phyloP scores from a whole-genome alignment of 2,797 vertebrate genomes.

The Coreius guichenoti region DNA sequence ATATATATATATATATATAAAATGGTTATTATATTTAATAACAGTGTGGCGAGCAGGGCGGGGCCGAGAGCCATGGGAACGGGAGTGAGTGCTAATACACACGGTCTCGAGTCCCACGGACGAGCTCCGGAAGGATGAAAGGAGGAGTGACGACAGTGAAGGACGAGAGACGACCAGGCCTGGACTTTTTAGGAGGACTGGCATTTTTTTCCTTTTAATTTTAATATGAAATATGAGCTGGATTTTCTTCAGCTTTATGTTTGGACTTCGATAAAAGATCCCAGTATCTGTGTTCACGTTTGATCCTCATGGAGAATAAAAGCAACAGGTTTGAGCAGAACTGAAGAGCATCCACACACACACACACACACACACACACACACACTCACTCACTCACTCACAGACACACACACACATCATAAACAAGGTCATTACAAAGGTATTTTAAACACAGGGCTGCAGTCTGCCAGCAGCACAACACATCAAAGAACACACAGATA shows the following conservation, averaged over 20 bases:
- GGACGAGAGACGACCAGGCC: too few species aligned
- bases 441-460: conserved; percentile 79
- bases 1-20: too few species aligned
- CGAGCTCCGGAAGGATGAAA: too few species aligned
- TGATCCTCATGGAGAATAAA: conserved; percentile 1
- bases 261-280: neutral
- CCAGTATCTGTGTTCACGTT: neutral
- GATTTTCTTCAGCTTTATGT: neutral
- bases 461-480: conserved; percentile 73
- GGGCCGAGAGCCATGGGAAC: too few species aligned
- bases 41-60: too few species aligned
- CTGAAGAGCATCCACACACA: neutral
- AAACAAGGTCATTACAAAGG: conserved; percentile 74
- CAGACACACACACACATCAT: conserved; percentile 55
- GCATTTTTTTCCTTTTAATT: neutral
- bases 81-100: too few species aligned
- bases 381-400: neutral
- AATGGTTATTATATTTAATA: too few species aligned
- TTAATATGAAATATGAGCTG: neutral
- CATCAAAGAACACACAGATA: conserved; percentile 76
- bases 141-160: rapidly evolving
- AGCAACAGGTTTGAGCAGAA: conserved; percentile 32
- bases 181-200: too few species aligned
- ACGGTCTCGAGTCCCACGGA: too few species aligned
- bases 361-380: neutral